A percentile compares a stretch with the other conserved stretches of the same genome.
phyloP scores from a whole-genome alignment of 1,140 invertebrate species.

The Hyposmocoma kahamanoa region DNA sequence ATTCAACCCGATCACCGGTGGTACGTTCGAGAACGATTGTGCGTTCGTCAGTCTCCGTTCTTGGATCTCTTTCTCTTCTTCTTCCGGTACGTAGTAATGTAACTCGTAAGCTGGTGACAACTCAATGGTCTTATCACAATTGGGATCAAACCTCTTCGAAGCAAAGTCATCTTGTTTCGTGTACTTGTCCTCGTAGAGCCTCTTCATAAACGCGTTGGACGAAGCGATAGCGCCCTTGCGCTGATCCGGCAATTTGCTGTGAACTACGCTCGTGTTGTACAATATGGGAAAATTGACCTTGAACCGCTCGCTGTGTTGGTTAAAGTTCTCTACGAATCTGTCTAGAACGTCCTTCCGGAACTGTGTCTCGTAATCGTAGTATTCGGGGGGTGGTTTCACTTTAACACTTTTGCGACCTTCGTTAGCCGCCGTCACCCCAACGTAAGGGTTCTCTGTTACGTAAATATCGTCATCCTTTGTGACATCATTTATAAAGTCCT shows the following conservation, averaged over 20 bases:
- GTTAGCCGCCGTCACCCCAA: constrained; percentile 27
- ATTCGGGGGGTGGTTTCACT: constrained; percentile 21
- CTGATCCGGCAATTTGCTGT: constrained; percentile 15
- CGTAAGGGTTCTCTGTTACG: constrained; percentile 21
- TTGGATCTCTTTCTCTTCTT: constrained; percentile 45
- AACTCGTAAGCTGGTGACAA: constrained; percentile 56
- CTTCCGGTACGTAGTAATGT: constrained; percentile 58
- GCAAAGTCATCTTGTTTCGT: not conserved
- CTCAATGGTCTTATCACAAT: constrained; percentile 48
- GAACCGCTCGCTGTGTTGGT: constrained; percentile 46
- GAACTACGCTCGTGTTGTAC: constrained; percentile 51
- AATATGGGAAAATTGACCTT: constrained; percentile 51
- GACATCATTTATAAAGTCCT: constrained; percentile 43
- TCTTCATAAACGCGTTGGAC: constrained; percentile 43
- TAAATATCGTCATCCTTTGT: constrained; percentile 34
- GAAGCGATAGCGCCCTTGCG: constrained; percentile 27
- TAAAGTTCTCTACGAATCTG: constrained; percentile 57
- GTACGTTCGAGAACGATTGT: too few species aligned
- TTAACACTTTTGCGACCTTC: constrained; percentile 14
- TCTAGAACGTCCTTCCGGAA: constrained; percentile 52
- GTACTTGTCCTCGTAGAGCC: constrained; percentile 15
- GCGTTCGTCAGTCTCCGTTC: constrained; percentile 23
- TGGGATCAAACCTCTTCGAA: constrained; percentile 12
- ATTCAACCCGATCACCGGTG: too few species aligned
- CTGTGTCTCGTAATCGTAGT: constrained; percentile 46